Base-by-base conservation (phyloP, 2,797 vertebrate species). In the Bryconaethiops microstoma region DNA sequence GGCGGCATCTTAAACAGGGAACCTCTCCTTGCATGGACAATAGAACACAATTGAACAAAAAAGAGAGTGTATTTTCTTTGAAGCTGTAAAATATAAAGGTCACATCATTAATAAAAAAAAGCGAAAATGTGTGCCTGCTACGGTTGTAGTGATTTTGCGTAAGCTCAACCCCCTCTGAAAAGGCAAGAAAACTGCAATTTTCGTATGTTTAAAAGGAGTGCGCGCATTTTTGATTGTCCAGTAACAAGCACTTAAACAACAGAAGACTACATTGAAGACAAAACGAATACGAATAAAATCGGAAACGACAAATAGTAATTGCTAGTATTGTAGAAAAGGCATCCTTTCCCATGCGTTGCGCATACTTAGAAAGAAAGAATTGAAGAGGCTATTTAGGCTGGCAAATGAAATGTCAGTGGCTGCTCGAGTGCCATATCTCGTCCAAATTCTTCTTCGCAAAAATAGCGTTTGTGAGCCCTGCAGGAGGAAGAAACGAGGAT, bases 381-480 rank as follows among this genome's bases (percentile, higher is more conserved):
- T 63, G 14, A 1, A 63, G 25, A 25, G n/a, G 12, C 52, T 12
- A 16, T 70, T 50, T 25, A 70, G 17, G 57, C 25, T 59, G 57
- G 54, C 21, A 62, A 79, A 83, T 75, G 23, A 71, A 74, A n/a
- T 74, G 52, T 70, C 65, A 73, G 50, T 77, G 67, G 68, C 60
- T 62, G 72, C 21, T 73, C 70, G 12, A 78, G 86, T 96, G 94
- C 94, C 93, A 95, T 95, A 74, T 94, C 95, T 95, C 93, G 93
- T 90, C 91, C 77, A 96, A 97, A 95, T 96, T 96, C 97, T 94
- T 91, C 94, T 94, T 91, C 88, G 91, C 91, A 91, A 91, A 92
- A 93, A 23, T n/a, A 52, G 92, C 91, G 92, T 95, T 95, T 95
- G 94, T 95, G 96, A 96, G 96, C 94, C 96, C 92, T 94, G 92